A percentile compares a stretch with the other conserved stretches of the same genome.
Conservation (phyloP, 1,140 invertebrate genomes). For the Dinoponera quadriceps region DNA sequence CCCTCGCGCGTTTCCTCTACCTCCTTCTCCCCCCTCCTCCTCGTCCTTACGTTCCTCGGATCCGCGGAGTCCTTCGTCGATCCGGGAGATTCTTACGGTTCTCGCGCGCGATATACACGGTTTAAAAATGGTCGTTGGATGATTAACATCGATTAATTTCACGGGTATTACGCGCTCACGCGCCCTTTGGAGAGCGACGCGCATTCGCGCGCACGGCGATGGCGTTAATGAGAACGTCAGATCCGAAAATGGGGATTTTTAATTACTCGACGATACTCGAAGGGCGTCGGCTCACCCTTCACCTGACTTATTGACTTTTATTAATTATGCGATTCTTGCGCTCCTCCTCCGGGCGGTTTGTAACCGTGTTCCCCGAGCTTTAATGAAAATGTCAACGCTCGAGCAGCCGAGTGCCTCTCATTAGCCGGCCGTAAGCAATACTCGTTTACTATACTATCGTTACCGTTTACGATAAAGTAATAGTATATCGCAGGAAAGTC, state of each 20-base stretch:
- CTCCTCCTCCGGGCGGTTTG: constrained; percentile 29
- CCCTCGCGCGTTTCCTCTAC: background rate
- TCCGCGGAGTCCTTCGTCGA: background rate
- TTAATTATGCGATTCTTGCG: constrained; percentile 57
- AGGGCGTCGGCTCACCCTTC: background rate
- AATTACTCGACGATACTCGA: constrained; percentile 27
- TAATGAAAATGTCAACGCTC: constrained; percentile 59
- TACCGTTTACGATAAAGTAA: constrained; percentile 31
- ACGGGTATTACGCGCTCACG: no score
- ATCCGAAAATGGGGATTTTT: constrained; percentile 42
- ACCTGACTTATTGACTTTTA: constrained; percentile 44
- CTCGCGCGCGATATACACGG: background rate
- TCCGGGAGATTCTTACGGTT: background rate
- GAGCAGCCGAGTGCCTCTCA: constrained; percentile 27
- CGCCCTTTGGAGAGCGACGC: background rate
- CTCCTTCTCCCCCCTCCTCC: background rate
- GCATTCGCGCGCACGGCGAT: no score
- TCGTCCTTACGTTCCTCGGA: background rate
- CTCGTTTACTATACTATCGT: constrained; percentile 35
- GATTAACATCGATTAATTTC: constrained; percentile 7
- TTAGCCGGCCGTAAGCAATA: constrained; percentile 53
- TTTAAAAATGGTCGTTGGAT: background rate
- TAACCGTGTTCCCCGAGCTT: constrained; percentile 50
- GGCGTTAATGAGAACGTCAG: constrained; percentile 41
- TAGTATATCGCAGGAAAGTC: background rate